Conservation (phyloP, 2,888 invertebrate genomes). For the Thyatira batis region DNA sequence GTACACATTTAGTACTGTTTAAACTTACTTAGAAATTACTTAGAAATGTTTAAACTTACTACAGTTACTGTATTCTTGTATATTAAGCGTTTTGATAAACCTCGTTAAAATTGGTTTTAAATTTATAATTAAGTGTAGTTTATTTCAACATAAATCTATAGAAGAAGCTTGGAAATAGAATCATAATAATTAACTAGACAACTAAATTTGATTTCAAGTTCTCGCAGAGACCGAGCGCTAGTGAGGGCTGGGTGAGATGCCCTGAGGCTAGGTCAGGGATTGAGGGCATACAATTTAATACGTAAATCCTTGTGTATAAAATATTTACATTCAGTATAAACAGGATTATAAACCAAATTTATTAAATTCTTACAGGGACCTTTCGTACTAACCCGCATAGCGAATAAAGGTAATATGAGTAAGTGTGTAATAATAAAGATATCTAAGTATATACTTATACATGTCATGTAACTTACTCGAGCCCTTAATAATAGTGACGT, state of each 20-base stretch:
- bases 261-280: background rate
- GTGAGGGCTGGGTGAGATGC: background rate
- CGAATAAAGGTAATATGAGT: too few species aligned
- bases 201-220: background rate
- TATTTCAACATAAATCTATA: background rate
- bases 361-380: too few species aligned
- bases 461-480: background rate
- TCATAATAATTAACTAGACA: background rate
- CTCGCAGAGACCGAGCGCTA: background rate
- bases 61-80: too few species aligned
- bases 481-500: background rate
- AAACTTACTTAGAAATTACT: too few species aligned
- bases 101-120: too few species aligned
- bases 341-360: too few species aligned
- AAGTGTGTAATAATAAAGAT: too few species aligned
- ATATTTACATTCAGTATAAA: too few species aligned
- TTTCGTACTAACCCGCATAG: background rate
- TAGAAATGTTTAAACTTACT: too few species aligned
- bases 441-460: background rate
- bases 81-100: too few species aligned
- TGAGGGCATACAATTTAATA: background rate
- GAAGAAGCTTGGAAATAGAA: background rate
- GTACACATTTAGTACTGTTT: too few species aligned
- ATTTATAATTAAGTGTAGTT: too few species aligned
- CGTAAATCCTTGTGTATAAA: background rate